Percentiles rank a stretch among this genome's conserved stretches.
Evolutionary conservation across 2,888 invertebrate genomes (phyloP).

Genomic region (Meandrusa payeni): DNA sequence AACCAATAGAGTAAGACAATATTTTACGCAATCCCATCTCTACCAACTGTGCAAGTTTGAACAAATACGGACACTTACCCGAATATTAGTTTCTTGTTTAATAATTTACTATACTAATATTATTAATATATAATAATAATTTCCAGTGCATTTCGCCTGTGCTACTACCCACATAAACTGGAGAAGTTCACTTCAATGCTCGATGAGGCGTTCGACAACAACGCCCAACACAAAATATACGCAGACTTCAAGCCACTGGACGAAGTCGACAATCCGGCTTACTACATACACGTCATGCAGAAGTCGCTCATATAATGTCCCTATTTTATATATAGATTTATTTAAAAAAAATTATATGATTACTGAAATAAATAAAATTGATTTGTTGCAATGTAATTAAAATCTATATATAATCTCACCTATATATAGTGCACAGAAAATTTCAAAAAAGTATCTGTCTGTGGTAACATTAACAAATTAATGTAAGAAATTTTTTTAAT

Average conservation of each 20-base stretch:
- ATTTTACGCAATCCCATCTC: no score
- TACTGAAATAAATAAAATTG: background rate
- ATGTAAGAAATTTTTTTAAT: no score
- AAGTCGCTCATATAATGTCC: slow-evolving; percentile 59
- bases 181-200: slow-evolving; percentile 86
- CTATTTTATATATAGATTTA: slow-evolving; percentile 21
- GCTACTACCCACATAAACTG: slow-evolving; percentile 92
- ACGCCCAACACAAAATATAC: slow-evolving; percentile 85
- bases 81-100: no score
- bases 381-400: background rate
- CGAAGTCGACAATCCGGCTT: slow-evolving; percentile 85
- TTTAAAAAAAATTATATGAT: background rate
- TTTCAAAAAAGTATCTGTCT: no score
- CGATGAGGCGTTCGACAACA: slow-evolving; percentile 84
- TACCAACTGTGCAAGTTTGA: no score
- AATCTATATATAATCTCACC: no score
- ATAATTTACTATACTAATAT: no score
- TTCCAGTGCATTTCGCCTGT: slow-evolving; percentile 90
- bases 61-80: no score
- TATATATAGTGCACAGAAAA: no score
- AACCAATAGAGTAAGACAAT: no score
- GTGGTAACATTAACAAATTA: no score
- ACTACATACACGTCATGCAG: slow-evolving; percentile 92
- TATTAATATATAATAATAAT: background rate
- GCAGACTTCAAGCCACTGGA: slow-evolving; percentile 90